These are phyloP conservation scores for Pholis gunnellus DNA, from an alignment of 2,113 vertebrate species.

Conservation along the genomic window DNA sequence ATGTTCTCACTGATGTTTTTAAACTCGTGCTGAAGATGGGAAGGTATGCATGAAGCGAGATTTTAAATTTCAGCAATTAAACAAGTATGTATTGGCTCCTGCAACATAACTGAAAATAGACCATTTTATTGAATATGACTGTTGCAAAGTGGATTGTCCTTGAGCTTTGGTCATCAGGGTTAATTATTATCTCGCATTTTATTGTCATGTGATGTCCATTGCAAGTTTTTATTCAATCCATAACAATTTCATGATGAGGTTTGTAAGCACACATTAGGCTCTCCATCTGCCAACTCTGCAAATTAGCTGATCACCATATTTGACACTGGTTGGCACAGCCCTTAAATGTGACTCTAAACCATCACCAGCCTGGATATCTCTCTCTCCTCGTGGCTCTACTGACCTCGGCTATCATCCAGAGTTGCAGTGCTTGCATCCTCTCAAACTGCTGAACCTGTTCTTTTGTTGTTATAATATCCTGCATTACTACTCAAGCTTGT, in stretches of 20 bases:
- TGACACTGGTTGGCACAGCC: not conserved
- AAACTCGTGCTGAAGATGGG: not conserved
- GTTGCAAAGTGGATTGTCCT: not conserved
- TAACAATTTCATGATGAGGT: not conserved
- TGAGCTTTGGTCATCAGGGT: not conserved
- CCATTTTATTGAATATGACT: not conserved
- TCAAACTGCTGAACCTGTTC: conserved; percentile 71
- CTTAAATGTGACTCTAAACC: conserved; percentile 3
- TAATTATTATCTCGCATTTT: not conserved
- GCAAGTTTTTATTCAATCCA: not conserved
- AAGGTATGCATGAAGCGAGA: not conserved
- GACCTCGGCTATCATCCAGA: conserved; percentile 54
- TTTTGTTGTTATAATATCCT: conserved; percentile 70
- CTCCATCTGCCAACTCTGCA: not conserved
- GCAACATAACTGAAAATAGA: not conserved
- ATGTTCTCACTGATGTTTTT: conserved; percentile 27
- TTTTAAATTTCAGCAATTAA: not conserved
- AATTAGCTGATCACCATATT: not conserved
- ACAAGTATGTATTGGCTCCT: not conserved
- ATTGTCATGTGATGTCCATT: not conserved
- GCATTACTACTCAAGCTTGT: conserved; percentile 67
- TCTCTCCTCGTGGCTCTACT: conserved; percentile 5
- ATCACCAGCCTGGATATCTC: not conserved
- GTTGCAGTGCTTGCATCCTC: conserved; percentile 72
- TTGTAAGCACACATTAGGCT: not conserved